Evolutionary conservation across 2,797 vertebrate genomes (phyloP).

Genomic region (Enteromius argenteus): DNA sequence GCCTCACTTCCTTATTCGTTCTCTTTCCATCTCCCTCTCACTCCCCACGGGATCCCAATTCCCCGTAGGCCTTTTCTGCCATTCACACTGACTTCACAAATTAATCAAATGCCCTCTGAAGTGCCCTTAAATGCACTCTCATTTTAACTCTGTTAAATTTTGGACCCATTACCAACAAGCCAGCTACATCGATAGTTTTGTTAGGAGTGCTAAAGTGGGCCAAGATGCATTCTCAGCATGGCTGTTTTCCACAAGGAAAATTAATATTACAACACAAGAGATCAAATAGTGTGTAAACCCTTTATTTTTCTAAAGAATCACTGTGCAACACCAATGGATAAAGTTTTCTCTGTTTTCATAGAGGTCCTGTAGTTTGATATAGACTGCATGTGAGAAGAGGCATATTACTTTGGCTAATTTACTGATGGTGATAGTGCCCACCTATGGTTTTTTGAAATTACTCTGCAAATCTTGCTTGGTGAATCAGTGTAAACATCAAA

Average conservation of each 20-base stretch:
- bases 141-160: slow-evolving; percentile 57
- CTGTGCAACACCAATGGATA: neutral
- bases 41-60: slow-evolving; percentile 58
- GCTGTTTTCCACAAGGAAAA: neutral
- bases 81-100: slow-evolving; percentile 74
- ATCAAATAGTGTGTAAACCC: neutral
- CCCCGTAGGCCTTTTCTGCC: slow-evolving; percentile 70
- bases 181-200: slow-evolving; percentile 64
- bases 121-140: slow-evolving; percentile 40
- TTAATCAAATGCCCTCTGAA: slow-evolving; percentile 78
- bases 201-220: slow-evolving; percentile 67
- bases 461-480: neutral
- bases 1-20: slow-evolving; percentile 47
- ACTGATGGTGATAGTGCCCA: neutral
- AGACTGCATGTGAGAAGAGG: neutral
- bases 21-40: slow-evolving; percentile 54
- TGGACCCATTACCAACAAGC: slow-evolving; percentile 1
- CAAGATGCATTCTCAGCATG: slow-evolving; percentile 56
- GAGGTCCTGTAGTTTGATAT: neutral
- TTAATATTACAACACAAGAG: neutral
- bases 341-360: neutral
- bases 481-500: neutral
- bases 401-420: neutral
- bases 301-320: neutral
- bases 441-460: neutral